phyloP scores from a whole-genome alignment of 2,888 invertebrate genomes.

The Callyntrura guangdongensis region DNA sequence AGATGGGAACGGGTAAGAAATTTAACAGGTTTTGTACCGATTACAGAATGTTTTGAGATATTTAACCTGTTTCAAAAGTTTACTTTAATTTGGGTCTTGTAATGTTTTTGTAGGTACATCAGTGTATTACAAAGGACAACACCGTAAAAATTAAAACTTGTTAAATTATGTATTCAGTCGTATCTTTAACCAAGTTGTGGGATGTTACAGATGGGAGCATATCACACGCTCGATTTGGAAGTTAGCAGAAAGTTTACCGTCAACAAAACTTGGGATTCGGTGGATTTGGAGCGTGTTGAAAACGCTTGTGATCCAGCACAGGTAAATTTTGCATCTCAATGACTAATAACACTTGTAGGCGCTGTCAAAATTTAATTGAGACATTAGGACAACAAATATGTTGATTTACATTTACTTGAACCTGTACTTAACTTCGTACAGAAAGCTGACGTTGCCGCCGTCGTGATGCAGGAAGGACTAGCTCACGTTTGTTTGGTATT shows the following conservation, averaged over 20 bases:
- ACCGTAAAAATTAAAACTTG: too few species aligned
- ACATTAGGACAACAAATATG: too few species aligned
- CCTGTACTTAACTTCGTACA: too few species aligned
- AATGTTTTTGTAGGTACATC: slow-evolving; percentile 89
- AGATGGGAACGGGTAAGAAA: slow-evolving; percentile 93
- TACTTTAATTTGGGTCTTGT: not conserved
- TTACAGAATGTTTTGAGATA: too few species aligned
- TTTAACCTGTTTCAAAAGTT: not conserved
- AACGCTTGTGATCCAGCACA: slow-evolving; percentile 96
- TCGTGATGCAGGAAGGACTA: slow-evolving; percentile 99
- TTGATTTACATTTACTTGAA: too few species aligned
- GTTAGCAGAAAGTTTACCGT: slow-evolving; percentile 97
- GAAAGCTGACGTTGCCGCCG: slow-evolving; percentile 98
- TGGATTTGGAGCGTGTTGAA: slow-evolving; percentile 96
- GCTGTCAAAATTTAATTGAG: too few species aligned
- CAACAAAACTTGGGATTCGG: slow-evolving; percentile 97
- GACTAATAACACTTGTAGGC: too few species aligned
- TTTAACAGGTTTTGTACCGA: too few species aligned
- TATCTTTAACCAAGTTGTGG: too few species aligned
- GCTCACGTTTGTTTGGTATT: slow-evolving; percentile 98
- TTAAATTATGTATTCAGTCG: too few species aligned
- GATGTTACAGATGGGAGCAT: slow-evolving; percentile 99
- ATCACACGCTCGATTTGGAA: slow-evolving; percentile 99
- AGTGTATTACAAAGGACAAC: too few species aligned
- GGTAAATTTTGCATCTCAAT: too few species aligned